Percentiles rank a stretch among this genome's conserved stretches.
phyloP scores from a whole-genome alignment of 2,888 invertebrate species.

The Ypsolopha scabrella region DNA sequence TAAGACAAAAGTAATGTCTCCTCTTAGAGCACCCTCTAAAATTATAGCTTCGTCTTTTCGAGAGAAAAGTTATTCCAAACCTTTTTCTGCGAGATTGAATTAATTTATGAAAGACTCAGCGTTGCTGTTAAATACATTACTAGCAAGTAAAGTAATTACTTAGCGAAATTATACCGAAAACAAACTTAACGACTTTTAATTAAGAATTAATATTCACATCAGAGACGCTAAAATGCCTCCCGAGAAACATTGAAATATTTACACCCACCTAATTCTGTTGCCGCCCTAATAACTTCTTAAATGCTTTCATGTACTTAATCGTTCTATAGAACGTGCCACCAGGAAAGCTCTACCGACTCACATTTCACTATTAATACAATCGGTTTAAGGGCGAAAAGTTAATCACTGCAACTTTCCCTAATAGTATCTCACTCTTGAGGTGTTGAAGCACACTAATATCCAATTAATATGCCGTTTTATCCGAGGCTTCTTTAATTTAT shows the following conservation, averaged over 20 bases:
- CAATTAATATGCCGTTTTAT: slow-evolving; percentile 64
- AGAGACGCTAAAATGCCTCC: slow-evolving; percentile 25
- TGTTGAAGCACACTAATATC: slow-evolving; percentile 59
- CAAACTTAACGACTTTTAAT: slow-evolving; percentile 20
- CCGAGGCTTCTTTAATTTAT: slow-evolving; percentile 56
- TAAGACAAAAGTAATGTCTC: slow-evolving; percentile 54
- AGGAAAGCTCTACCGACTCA: too few relatives aligned
- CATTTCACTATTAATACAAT: too few relatives aligned
- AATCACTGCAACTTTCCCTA: too few relatives aligned
- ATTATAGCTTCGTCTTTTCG: slow-evolving; percentile 5
- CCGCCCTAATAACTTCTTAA: slow-evolving; percentile 24
- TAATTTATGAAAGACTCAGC: too few relatives aligned
- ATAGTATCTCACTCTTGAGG: slow-evolving; percentile 27
- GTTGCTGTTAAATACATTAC: too few relatives aligned
- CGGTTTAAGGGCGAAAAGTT: too few relatives aligned
- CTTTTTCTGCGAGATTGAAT: too few relatives aligned
- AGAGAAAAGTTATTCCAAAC: too few relatives aligned
- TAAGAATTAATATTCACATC: slow-evolving; percentile 31
- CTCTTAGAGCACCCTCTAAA: slow-evolving; percentile 26
- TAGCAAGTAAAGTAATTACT: too few relatives aligned
- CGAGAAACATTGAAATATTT: slow-evolving; percentile 31
- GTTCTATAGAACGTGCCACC: slow-evolving; percentile 17
- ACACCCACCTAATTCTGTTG: slow-evolving; percentile 44
- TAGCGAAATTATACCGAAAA: slow-evolving; percentile 8
- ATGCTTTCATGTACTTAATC: slow-evolving; percentile 34